These are phyloP conservation scores for Nephrotoma guestfalica DNA, from an alignment of 2,888 invertebrate genomes.

Conservation along the genomic window DNA sequence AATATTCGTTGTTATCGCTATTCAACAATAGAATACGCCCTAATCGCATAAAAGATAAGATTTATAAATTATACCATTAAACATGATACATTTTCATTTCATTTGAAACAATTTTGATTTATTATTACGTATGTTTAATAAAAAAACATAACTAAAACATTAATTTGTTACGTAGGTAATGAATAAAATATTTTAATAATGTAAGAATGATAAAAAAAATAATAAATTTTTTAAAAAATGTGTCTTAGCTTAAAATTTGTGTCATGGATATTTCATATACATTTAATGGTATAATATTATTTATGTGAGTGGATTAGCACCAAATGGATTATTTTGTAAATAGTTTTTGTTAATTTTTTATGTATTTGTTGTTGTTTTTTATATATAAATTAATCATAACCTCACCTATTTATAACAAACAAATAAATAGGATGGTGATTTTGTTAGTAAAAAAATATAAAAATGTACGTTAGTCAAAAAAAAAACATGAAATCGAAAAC, in stretches of 20 bases:
- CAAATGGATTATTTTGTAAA: not conserved
- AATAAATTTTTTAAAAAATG: not conserved
- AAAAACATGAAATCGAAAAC: not conserved
- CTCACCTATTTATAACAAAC: slow-evolving; percentile 1
- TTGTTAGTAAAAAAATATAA: not conserved
- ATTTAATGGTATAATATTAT: not conserved
- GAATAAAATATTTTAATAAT: not conserved
- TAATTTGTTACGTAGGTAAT: not conserved
- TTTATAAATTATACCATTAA: not conserved
- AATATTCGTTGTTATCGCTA: not conserved
- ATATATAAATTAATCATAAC: slow-evolving; percentile 1
- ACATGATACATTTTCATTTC: not conserved
- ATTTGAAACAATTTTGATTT: not conserved
- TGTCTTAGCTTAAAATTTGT: not conserved
- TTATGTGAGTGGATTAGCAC: not conserved
- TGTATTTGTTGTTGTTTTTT: not conserved
- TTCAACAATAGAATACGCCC: not conserved
- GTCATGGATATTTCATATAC: not conserved
- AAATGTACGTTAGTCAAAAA: not conserved
- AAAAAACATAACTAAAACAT: not conserved
- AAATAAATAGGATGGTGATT: slow-evolving; percentile 5
- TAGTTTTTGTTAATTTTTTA: not conserved
- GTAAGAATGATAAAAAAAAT: not conserved
- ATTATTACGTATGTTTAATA: not conserved
- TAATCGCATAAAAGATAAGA: not conserved